These are phyloP conservation scores for Oithona nana DNA, from an alignment of 2,888 invertebrate genomes.

Conservation along the genomic window DNA sequence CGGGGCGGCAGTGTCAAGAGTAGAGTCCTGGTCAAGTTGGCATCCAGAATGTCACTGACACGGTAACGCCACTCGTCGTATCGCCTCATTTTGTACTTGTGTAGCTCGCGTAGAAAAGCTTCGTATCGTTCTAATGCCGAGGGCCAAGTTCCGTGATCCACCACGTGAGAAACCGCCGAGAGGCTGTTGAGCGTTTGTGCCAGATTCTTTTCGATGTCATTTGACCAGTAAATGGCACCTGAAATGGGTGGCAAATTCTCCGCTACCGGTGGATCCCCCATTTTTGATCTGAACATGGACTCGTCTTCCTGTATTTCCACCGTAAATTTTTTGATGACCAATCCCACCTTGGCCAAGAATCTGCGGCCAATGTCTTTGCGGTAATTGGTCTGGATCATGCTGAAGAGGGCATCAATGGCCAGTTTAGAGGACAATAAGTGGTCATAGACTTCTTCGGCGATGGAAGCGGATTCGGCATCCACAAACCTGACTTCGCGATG, in stretches of 20 bases:
- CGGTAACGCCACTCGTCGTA: conserved; percentile 10
- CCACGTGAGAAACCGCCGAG: neutral
- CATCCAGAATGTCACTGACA: conserved; percentile 12
- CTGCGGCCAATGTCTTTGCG: neutral
- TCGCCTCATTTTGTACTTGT: conserved; percentile 4
- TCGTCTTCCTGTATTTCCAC: conserved; percentile 6
- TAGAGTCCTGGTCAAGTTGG: conserved; percentile 9
- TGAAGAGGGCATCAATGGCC: neutral
- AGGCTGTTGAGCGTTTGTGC: neutral
- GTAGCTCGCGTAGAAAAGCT: neutral
- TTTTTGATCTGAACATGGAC: neutral
- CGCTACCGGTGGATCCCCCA: neutral
- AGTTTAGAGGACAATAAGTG: neutral
- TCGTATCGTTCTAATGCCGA: neutral
- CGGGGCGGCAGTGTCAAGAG: neutral
- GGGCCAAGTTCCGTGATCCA: neutral
- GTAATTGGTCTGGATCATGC: neutral
- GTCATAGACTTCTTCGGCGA: conserved; percentile 13
- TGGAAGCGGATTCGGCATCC: conserved; percentile 5
- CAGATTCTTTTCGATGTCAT: conserved; percentile 3
- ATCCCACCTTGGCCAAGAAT: conserved; percentile 3
- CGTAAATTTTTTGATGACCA: conserved; percentile 6
- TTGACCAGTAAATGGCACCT: conserved; percentile 13
- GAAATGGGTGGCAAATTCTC: conserved; percentile 14
- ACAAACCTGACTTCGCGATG: conserved; percentile 14